phyloP scores from a whole-genome alignment of 2,113 vertebrate species.

The Peromyscus leucopus region DNA sequence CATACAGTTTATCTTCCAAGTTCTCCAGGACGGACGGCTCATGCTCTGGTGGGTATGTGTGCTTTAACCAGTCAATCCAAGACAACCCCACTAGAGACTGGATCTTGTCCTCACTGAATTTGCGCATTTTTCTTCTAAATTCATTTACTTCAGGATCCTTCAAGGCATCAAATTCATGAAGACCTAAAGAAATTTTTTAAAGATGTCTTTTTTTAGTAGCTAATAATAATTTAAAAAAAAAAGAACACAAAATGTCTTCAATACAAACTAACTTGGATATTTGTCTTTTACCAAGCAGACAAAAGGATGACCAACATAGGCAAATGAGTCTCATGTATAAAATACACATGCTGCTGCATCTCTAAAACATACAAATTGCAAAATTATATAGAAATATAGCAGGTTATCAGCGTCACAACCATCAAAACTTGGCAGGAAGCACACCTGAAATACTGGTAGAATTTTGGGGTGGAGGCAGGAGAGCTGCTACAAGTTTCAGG shows the following conservation, averaged over 20 bases:
- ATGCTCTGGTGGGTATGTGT: conserved; percentile 94
- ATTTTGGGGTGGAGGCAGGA: not conserved
- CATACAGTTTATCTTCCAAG: conserved; percentile 90
- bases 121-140: conserved; percentile 96
- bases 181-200: conserved; percentile 88
- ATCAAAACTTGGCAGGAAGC: not conserved
- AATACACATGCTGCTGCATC: not conserved
- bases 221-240: not conserved
- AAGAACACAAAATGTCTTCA: conserved; percentile 36
- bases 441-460: not conserved
- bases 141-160: conserved; percentile 97
- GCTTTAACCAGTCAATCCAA: conserved; percentile 95
- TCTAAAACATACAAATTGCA: conserved; percentile 22
- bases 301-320: not conserved
- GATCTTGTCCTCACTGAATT: conserved; percentile 95
- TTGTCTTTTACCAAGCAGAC: conserved; percentile 18
- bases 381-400: conserved; percentile 7
- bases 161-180: conserved; percentile 96
- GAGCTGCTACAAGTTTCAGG: not conserved
- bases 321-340: conserved; percentile 12
- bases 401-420: conserved; percentile 9
- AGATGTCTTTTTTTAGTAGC: conserved; percentile 27
- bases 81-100: conserved; percentile 92
- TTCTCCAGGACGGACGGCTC: conserved; percentile 89
- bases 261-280: conserved; percentile 14